Percentiles rank a stretch among this genome's conserved stretches.
Evolutionary conservation across 2,888 invertebrate genomes (phyloP).

Genomic region (Helicoverpa assulta): DNA sequence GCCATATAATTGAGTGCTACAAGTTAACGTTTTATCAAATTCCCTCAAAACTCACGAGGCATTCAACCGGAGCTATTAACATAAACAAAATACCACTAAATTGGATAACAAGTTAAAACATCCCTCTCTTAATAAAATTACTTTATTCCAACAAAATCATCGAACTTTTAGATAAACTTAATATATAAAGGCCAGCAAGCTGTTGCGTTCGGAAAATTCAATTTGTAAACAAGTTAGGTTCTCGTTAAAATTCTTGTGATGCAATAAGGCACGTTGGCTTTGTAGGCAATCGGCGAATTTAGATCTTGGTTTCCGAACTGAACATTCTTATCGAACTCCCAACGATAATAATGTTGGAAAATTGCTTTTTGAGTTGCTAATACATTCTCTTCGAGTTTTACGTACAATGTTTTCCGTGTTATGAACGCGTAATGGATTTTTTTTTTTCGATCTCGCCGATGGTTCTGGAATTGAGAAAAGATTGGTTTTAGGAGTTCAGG

Average conservation of each 20-base stretch:
- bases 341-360: constrained; percentile 60
- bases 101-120: constrained; percentile 68
- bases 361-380: constrained; percentile 62
- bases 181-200: constrained; percentile 84
- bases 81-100: constrained; percentile 64
- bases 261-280: constrained; percentile 82
- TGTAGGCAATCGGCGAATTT: constrained; percentile 77
- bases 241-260: constrained; percentile 88
- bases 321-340: constrained; percentile 66
- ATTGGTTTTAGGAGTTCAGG: constrained; percentile 28
- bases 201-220: constrained; percentile 86
- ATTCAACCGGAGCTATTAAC: constrained; percentile 57
- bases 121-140: constrained; percentile 70
- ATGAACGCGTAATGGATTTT: constrained; percentile 47
- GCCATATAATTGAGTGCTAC: constrained; percentile 39
- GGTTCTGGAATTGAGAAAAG: constrained; percentile 33
- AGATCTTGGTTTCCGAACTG: constrained; percentile 58
- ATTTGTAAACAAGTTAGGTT: constrained; percentile 89
- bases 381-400: constrained; percentile 52
- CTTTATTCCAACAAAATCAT: constrained; percentile 79
- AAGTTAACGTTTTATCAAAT: constrained; percentile 43
- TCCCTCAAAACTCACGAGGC: constrained; percentile 49
- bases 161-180: constrained; percentile 86
- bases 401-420: constrained; percentile 31
- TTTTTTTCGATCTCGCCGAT: constrained; percentile 32